Evolutionary conservation across 2,888 invertebrate genomes (phyloP).

Genomic region (Drosophila subsilvestris): DNA sequence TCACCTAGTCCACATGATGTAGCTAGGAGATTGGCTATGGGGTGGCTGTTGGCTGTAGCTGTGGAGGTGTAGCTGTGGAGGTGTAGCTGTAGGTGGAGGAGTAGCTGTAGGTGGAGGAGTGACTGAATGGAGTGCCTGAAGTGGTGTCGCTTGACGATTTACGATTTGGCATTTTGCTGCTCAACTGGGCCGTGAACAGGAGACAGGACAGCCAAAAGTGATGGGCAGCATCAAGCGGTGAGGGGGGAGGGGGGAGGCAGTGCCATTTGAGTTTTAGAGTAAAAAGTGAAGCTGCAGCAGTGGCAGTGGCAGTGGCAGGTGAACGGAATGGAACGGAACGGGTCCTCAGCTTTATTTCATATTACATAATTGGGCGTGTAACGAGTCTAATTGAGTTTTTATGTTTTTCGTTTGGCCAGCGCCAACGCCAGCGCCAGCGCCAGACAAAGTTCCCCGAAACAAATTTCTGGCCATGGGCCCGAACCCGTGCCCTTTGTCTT

Average conservation of each 20-base stretch:
- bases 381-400: slow-evolving; percentile 84
- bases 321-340: too few relatives aligned
- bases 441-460: slow-evolving; percentile 36
- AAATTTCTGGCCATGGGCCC: slow-evolving; percentile 33
- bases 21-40: slow-evolving; percentile 4
- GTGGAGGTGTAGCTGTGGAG: neutral
- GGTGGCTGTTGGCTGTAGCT: neutral
- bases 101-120: neutral
- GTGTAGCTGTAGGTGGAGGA: neutral
- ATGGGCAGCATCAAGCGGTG: too few relatives aligned
- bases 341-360: slow-evolving; percentile 65
- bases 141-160: slow-evolving; percentile 62
- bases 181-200: slow-evolving; percentile 73
- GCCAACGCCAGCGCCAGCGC: slow-evolving; percentile 29
- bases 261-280: neutral
- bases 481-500: neutral
- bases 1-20: slow-evolving; percentile 42
- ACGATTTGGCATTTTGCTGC: slow-evolving; percentile 76
- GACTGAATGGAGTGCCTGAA: slow-evolving; percentile 2
- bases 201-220: slow-evolving; percentile 45
- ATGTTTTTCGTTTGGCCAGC: slow-evolving; percentile 71
- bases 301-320: slow-evolving; percentile 7
- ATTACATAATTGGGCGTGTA: slow-evolving; percentile 83
- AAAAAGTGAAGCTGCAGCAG: neutral
- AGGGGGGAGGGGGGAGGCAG: too few relatives aligned